Evolutionary conservation across 1,140 invertebrate genomes (phyloP).

Genomic region (Dryas iulia): DNA sequence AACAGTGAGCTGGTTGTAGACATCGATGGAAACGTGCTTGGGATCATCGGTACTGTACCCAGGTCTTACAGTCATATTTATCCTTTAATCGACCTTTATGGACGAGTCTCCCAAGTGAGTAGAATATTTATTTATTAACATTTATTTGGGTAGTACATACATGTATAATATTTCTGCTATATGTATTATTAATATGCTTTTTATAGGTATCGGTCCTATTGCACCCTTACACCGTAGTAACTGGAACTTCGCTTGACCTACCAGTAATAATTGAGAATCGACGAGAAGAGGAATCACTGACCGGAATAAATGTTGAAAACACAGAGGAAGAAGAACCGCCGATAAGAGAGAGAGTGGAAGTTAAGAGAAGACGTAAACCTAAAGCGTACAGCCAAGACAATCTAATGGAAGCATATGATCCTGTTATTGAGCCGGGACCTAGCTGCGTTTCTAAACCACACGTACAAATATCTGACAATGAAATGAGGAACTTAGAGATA

Average conservation of each 20-base stretch:
- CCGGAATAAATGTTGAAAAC: conserved; percentile 35
- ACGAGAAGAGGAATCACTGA: conserved; percentile 50
- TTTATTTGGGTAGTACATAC: no score
- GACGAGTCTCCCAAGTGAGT: conserved; percentile 52
- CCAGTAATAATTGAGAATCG: conserved; percentile 54
- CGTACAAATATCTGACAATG: conserved; percentile 24
- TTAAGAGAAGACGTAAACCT: conserved; percentile 31
- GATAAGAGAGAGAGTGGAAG: conserved; percentile 10
- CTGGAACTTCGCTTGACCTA: conserved; percentile 53
- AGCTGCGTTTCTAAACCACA: conserved; percentile 23
- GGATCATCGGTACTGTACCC: conserved; percentile 46
- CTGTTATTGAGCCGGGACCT: conserved; percentile 42
- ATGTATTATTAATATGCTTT: background rate
- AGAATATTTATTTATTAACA: conserved; percentile 3
- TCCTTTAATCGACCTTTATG: conserved; percentile 61
- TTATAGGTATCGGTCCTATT: conserved; percentile 59
- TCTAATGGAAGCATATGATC: conserved; percentile 39
- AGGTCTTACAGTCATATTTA: conserved; percentile 46
- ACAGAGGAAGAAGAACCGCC: conserved; percentile 15
- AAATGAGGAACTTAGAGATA: conserved; percentile 34
- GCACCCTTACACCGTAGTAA: conserved; percentile 52
- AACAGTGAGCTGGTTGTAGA: conserved; percentile 56
- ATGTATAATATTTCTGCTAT: no score
- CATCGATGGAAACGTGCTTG: conserved; percentile 43
- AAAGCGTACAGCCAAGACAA: conserved; percentile 56